These are phyloP conservation scores for Cyanocitta stelleri DNA, from an alignment of 2,113 vertebrate genomes.

Conservation along the genomic window DNA sequence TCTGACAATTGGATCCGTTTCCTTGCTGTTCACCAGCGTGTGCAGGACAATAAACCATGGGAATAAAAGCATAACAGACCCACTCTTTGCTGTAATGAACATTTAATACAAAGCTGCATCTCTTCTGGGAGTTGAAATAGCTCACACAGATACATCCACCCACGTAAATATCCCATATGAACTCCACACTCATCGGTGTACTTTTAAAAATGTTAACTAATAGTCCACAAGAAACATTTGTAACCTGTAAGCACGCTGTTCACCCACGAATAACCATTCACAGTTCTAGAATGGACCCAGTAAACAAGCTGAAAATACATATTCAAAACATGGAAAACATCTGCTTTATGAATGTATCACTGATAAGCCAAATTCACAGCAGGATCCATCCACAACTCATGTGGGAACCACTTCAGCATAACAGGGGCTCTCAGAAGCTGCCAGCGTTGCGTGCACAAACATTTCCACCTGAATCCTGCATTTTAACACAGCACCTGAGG, in stretches of 20 bases:
- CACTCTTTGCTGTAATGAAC: neutral
- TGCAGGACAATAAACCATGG: neutral
- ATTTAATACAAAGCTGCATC: neutral
- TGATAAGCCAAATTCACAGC: neutral
- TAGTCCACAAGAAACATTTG: neutral
- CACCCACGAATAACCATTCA: neutral
- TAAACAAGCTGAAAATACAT: slow-evolving; percentile 26
- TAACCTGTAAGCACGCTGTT: neutral
- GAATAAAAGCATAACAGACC: neutral
- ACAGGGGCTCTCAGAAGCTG: neutral
- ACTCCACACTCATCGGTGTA: neutral
- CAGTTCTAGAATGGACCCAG: neutral
- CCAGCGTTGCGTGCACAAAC: neutral
- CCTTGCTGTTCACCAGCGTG: neutral
- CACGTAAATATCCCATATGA: neutral
- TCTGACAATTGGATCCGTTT: neutral
- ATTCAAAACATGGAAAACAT: neutral
- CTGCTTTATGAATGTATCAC: neutral
- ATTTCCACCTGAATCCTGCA: neutral
- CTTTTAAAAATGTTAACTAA: neutral
- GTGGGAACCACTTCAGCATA: neutral
- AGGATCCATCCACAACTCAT: neutral
- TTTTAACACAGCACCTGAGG: neutral
- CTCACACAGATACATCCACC: neutral
- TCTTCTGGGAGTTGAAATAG: neutral